These are phyloP conservation scores for Thripadectes ignobilis DNA, from an alignment of 2,797 vertebrate genomes.

Conservation along the genomic window DNA sequence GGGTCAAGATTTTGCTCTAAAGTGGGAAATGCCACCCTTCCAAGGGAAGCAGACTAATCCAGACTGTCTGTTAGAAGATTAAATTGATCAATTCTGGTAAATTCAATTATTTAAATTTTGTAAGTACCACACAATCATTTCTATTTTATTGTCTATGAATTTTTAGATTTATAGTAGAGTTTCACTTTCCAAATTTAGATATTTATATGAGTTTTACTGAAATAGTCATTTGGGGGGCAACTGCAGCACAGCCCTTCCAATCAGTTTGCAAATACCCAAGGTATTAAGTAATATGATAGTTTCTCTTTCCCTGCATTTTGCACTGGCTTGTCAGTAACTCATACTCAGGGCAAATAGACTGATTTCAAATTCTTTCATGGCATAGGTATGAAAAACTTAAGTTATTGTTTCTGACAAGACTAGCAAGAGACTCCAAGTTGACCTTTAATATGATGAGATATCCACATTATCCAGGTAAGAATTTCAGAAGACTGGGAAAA, in stretches of 20 bases:
- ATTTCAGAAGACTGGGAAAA: not conserved
- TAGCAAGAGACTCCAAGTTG: not conserved
- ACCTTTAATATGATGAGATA: not conserved
- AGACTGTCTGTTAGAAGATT: not conserved
- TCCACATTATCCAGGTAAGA: not conserved
- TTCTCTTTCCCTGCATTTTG: not conserved
- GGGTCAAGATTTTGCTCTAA: not conserved
- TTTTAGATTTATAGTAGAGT: not conserved
- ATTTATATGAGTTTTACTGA: not conserved
- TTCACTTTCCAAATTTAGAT: not conserved
- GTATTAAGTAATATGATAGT: not conserved
- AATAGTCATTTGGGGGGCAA: not conserved
- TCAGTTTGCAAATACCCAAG: not conserved
- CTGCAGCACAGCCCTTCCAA: not conserved
- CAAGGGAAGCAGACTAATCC: not conserved
- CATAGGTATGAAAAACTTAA: not conserved
- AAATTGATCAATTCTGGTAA: not conserved
- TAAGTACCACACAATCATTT: not conserved
- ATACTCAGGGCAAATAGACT: too few species aligned
- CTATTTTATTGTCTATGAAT: not conserved
- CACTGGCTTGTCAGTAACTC: not conserved
- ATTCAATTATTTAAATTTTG: not conserved
- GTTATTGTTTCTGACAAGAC: not conserved
- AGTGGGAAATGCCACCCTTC: not conserved
- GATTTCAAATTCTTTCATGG: not conserved